phyloP scores from a whole-genome alignment of 2,113 vertebrate genomes.

The Clarias batrachus region DNA sequence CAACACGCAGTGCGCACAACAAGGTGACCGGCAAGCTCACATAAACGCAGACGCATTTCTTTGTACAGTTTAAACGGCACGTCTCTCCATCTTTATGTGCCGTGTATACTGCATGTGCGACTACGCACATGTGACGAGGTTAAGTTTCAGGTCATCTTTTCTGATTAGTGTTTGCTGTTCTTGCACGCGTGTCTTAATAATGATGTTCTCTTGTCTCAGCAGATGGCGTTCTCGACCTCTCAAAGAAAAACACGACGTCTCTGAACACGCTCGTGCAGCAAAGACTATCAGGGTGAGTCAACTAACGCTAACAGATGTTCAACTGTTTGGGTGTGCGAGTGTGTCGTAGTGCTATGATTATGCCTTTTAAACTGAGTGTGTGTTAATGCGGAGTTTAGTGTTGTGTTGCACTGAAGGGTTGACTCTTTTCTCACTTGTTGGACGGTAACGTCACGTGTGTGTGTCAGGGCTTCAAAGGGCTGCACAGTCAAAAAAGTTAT shows the following conservation, averaged over 20 bases:
- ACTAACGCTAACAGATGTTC: constrained; percentile 10
- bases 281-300: constrained; percentile 86
- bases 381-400: constrained; percentile 37
- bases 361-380: constrained; percentile 28
- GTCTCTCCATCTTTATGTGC: not conserved
- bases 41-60: not conserved
- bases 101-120: not conserved
- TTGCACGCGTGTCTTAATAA: not conserved
- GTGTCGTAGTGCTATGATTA: not conserved
- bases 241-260: constrained; percentile 84
- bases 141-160: not conserved
- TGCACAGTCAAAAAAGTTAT: constrained; percentile 51
- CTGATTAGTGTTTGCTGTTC: not conserved
- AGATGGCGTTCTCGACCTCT: constrained; percentile 97
- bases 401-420: constrained; percentile 79
- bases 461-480: constrained; percentile 60
- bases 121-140: not conserved
- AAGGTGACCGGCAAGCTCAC: constrained; percentile 73
- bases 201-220: constrained; percentile 54
- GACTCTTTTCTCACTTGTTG: constrained; percentile 99
- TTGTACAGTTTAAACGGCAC: not conserved
- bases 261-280: constrained; percentile 66
- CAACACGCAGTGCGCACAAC: constrained; percentile 73
- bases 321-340: constrained; percentile 14
- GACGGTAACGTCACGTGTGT: constrained; percentile 97